Evolutionary conservation across 2,113 vertebrate species (phyloP), one percentile per base, ranked within the genome.

Genomic region (Pithys albifrons): DNA sequence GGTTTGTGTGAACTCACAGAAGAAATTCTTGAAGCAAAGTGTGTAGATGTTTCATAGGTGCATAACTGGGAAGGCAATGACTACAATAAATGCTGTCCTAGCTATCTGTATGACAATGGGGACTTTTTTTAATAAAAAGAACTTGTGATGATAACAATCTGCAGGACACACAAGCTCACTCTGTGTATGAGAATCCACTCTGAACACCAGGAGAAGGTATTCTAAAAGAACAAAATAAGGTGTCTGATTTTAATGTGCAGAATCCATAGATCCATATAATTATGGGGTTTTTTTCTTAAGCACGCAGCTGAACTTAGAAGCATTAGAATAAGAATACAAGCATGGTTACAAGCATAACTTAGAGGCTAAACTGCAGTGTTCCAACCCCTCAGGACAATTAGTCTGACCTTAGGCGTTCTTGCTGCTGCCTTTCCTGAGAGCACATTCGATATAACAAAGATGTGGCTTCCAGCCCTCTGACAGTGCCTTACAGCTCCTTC

Each of bases 11-110:
- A 93, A 94, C 93, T 87, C 92, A 73, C 62, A 69, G 76, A 86
- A 94, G 75, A 94, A 76, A 95, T 90, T 93, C 85, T 85, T 81
- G 48, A 90, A 91, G 65, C 41, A 91, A 93, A 95, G 66, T 55
- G 19, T 94, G 62, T 71, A 93, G 96, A 69, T 51, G 80, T 91
- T 94, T 91, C 62, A 77, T 25, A 71, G 8, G 10, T 48, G 43
- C 46, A 28, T 90, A 74, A 55, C 70, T 79, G 66, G 37, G 71
- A 91, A 95, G 70, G 37, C 45, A 74, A 67, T 61, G 29, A 80
- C 79, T 39, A 84, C 59, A 86, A 49, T 25, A 64, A 95, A 88
- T 51, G 35, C 28, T 86, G 70, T 43, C n/a, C 52, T 29, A 85
- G 37, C 31, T 74, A 20, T 43, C 33, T 59, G 35, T 39, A 74